Base-by-base conservation (phyloP, 2,797 vertebrate species). In the Sandelia bainsii region DNA sequence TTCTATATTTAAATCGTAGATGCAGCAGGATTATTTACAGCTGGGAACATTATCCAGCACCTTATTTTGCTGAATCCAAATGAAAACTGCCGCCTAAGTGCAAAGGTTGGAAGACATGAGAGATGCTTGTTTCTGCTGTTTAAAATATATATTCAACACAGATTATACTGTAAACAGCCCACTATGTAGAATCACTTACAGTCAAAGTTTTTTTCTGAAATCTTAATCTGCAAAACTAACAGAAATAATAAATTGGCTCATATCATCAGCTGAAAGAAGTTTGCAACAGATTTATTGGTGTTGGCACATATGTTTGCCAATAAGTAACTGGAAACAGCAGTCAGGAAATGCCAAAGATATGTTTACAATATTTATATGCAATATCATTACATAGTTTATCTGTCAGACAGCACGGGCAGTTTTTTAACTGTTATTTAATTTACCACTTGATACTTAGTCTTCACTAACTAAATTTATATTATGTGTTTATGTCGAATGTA, bases 21-120 rank as follows among this genome's bases (percentile, higher is more conserved):
- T 91, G 92, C 90, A 92, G 83, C 87, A 81, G 60, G 89, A 87
- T 92, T 93, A 95, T 93, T 87, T 93, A 93, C 88, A 92, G 93
- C 90, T 61, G 32, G 91, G 92, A 93, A 95, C 92, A 95, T 94
- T 94, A 95, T 88, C 81, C 81, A 68, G 84, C 87, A 86, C 82
- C 76, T 90, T 70, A 60, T 87, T 90, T 90, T 87, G 81, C 85
- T 89, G 89, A 87, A 91, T 91, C 82, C 73, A 75, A 87, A 86
- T 85, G 81, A 91, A 92, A 91, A 76, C 45, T 75, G 81, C 85
- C 77, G 79, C 80, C 63, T 82, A 84, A 84, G 80, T 68, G 69
- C 82, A 77, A 69, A 78, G 77, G 75, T 69, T 59, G 17, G 37
- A 48, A 58, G 46, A 64, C 46, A 34, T 60, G 25, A 65, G 52